phyloP scores from a whole-genome alignment of 2,888 invertebrate genomes.

The Sussaba pulchella region DNA sequence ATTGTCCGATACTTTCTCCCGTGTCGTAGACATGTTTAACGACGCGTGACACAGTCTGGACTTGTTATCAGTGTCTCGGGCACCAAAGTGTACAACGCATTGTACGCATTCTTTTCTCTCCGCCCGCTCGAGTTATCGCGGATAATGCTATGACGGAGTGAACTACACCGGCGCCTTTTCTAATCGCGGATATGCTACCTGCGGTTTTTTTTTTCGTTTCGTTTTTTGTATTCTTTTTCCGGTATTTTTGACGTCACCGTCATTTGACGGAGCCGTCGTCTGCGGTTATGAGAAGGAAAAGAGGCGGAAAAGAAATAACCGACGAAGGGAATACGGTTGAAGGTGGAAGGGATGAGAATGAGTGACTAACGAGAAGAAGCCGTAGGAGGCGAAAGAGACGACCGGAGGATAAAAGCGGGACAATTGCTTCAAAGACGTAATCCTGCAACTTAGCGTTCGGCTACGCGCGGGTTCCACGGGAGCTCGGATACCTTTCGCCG shows the following conservation, averaged over 20 bases:
- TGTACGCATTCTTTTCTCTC: slow-evolving; percentile 30
- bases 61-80: slow-evolving; percentile 46
- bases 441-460: slow-evolving; percentile 47
- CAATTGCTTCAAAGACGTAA: slow-evolving; percentile 33
- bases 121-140: not conserved
- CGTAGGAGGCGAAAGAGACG: slow-evolving; percentile 24
- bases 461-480: slow-evolving; percentile 46
- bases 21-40: slow-evolving; percentile 37
- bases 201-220: slow-evolving; percentile 43
- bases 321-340: slow-evolving; percentile 53
- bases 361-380: slow-evolving; percentile 68
- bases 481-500: slow-evolving; percentile 58
- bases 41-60: slow-evolving; percentile 42
- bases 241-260: slow-evolving; percentile 50
- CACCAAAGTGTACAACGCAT: slow-evolving; percentile 48
- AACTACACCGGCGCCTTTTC: slow-evolving; percentile 62
- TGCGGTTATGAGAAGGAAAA: slow-evolving; percentile 51
- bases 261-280: slow-evolving; percentile 57
- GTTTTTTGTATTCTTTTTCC: not conserved
- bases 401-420: slow-evolving; percentile 20
- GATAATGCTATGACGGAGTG: not conserved
- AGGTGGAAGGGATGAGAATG: slow-evolving; percentile 53
- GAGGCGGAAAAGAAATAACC: too few relatives aligned
- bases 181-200: slow-evolving; percentile 67
- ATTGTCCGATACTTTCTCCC: slow-evolving; percentile 18